These are phyloP conservation scores for Grus americana DNA, from an alignment of 2,113 vertebrate genomes.

Conservation along the genomic window DNA sequence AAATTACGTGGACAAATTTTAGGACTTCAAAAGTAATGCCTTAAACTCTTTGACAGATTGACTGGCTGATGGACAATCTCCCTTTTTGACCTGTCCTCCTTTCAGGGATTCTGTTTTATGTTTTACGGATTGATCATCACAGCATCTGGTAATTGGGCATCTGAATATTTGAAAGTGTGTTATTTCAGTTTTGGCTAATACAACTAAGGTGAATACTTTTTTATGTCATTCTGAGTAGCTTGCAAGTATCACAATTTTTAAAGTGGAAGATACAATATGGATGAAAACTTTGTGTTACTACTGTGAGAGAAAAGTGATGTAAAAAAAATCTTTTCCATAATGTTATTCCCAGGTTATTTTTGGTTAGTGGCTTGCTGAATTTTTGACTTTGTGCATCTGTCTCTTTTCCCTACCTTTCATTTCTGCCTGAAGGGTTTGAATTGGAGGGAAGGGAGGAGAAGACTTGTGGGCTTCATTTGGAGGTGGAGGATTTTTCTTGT, in stretches of 20 bases:
- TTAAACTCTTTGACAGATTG: background rate
- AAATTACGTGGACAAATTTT: background rate
- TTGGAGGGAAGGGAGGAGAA: background rate
- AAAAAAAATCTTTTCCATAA: background rate
- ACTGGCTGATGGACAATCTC: background rate
- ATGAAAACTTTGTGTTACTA: background rate
- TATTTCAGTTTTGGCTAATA: background rate
- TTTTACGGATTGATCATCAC: background rate
- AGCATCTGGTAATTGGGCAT: background rate
- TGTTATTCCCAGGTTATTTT: background rate
- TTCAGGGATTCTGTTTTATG: background rate
- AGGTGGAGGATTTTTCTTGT: background rate
- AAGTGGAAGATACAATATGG: background rate
- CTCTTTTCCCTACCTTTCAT: background rate
- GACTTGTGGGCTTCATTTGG: background rate
- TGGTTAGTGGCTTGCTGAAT: background rate
- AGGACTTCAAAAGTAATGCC: background rate
- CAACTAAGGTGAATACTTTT: background rate
- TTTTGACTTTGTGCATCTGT: background rate
- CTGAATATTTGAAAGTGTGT: background rate
- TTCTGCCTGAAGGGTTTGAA: background rate
- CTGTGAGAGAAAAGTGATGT: background rate
- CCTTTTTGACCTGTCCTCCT: background rate
- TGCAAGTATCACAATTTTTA: background rate
- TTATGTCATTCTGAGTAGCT: background rate